Evolutionary conservation across 2,888 invertebrate genomes (phyloP).

Genomic region (Luperina nickerlii): DNA sequence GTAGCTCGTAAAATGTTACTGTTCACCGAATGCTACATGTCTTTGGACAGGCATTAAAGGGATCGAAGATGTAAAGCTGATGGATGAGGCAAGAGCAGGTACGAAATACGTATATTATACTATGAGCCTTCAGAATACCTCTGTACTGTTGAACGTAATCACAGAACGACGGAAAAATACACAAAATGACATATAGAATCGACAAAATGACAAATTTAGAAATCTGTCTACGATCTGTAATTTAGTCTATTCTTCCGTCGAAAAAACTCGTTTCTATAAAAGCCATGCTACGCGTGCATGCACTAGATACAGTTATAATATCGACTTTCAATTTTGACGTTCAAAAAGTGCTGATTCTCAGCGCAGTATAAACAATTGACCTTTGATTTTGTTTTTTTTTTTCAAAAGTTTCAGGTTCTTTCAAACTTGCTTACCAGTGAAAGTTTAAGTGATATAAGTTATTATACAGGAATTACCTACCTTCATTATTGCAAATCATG

Average conservation of each 20-base stretch:
- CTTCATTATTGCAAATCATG: background rate
- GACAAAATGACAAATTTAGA: too few species aligned
- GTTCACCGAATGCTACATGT: slow-evolving; percentile 36
- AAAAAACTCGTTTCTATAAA: too few species aligned
- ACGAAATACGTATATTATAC: background rate
- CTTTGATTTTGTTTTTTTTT: background rate
- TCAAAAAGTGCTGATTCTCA: background rate
- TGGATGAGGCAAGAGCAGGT: background rate
- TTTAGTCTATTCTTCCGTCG: too few species aligned
- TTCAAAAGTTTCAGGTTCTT: background rate
- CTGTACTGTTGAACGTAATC: background rate
- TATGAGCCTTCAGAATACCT: background rate
- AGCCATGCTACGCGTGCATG: too few species aligned
- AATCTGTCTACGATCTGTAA: too few species aligned
- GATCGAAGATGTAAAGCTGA: slow-evolving; percentile 29
- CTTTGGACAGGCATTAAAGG: background rate
- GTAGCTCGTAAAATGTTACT: slow-evolving; percentile 55
- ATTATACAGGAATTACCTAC: background rate
- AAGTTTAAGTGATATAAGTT: background rate
- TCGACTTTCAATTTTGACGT: too few species aligned
- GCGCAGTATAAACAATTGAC: background rate
- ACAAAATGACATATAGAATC: too few species aligned
- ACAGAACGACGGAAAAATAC: too few species aligned
- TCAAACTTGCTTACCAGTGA: background rate
- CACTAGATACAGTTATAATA: too few species aligned